A percentile compares a stretch with the other conserved stretches of the same genome.
Evolutionary conservation across 2,888 invertebrate genomes (phyloP).

Genomic region (Xestia c-nigrum): DNA sequence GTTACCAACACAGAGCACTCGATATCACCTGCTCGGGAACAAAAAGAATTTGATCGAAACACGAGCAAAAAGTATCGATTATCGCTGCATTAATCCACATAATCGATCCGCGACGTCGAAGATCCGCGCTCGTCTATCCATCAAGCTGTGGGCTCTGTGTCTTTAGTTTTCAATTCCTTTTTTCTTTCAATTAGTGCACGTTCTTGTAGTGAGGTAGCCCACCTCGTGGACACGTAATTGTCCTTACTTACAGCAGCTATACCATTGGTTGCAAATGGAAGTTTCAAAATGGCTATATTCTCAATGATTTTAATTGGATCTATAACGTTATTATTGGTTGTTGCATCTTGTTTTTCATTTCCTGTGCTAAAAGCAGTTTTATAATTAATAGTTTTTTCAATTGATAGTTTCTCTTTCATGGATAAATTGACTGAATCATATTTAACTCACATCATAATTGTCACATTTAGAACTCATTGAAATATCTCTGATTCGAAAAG

Average conservation of each 20-base stretch:
- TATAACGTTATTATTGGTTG: slow-evolving; percentile 16
- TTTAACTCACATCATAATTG: neutral
- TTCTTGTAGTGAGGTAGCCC: slow-evolving; percentile 67
- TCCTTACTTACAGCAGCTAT: slow-evolving; percentile 36
- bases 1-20: slow-evolving; percentile 61
- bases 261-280: slow-evolving; percentile 6
- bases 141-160: slow-evolving; percentile 71
- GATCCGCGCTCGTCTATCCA: slow-evolving; percentile 74
- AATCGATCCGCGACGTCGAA: slow-evolving; percentile 77
- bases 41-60: slow-evolving; percentile 67
- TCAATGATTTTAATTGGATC: slow-evolving; percentile 40
- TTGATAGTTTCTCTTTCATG: neutral
- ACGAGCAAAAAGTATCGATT: slow-evolving; percentile 78
- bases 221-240: slow-evolving; percentile 65
- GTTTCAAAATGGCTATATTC: slow-evolving; percentile 26
- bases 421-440: neutral
- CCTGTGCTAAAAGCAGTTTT: slow-evolving; percentile 1
- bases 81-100: slow-evolving; percentile 82
- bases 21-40: slow-evolving; percentile 79
- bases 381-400: neutral
- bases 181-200: slow-evolving; percentile 71
- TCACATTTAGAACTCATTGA: neutral
- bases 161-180: slow-evolving; percentile 65
- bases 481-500: neutral
- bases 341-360: slow-evolving; percentile 27